These are phyloP conservation scores for Sakesphorus luctuosus DNA, from an alignment of 2,113 vertebrate genomes.

Conservation along the genomic window DNA sequence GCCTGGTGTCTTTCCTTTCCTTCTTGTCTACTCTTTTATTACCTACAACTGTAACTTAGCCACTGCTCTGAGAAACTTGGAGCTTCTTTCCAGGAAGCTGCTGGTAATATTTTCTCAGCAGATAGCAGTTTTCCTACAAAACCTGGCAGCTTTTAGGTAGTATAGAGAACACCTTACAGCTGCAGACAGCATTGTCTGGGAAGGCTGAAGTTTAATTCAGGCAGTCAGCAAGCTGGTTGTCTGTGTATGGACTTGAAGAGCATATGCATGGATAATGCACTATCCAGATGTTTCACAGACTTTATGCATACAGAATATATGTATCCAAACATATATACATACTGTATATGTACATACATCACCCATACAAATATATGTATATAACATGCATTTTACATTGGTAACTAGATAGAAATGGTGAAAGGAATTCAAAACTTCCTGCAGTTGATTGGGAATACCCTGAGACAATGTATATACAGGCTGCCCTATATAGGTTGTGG, in stretches of 20 bases:
- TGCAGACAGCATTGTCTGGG: background rate
- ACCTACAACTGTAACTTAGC: background rate
- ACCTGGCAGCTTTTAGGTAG: conserved; percentile 2
- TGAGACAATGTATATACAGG: background rate
- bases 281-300: conserved; percentile 27
- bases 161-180: conserved; percentile 1
- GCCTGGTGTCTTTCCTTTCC: background rate
- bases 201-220: background rate
- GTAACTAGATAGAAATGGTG: conserved; percentile 23
- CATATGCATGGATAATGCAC: background rate
- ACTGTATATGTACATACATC: background rate
- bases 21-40: background rate
- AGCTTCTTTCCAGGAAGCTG: background rate
- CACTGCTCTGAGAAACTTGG: background rate
- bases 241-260: background rate
- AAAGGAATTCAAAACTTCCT: background rate
- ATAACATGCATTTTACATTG: background rate
- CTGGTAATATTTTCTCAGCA: background rate
- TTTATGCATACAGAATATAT: background rate
- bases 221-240: conserved; percentile 8
- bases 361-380: background rate
- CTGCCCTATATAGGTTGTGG: background rate
- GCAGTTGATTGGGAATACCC: background rate
- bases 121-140: conserved; percentile 9
- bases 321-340: background rate